A percentile compares a stretch with the other conserved stretches of the same genome.
Conservation (phyloP, 2,888 invertebrate genomes). For the Netelia inedita region DNA sequence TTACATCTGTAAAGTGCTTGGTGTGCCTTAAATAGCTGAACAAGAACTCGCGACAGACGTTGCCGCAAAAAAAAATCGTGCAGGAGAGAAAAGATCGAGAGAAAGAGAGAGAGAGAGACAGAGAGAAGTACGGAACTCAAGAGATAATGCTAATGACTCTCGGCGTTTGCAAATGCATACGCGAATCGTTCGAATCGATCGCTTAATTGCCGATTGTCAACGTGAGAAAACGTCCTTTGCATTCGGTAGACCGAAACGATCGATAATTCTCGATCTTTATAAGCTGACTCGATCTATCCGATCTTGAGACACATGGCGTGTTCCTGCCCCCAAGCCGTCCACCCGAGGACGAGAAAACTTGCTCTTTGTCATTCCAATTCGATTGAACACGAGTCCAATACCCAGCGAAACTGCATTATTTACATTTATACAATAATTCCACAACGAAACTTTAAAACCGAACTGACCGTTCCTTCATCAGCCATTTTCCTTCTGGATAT, state of each 20-base stretch:
- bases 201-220: constrained; percentile 71
- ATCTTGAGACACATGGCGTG: constrained; percentile 34
- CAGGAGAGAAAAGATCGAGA: too few relatives aligned
- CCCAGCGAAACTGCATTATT: background rate
- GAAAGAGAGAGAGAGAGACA: too few relatives aligned
- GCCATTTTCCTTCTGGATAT: background rate
- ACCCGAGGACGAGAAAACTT: constrained; percentile 4
- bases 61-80: constrained; percentile 12
- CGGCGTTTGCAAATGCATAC: constrained; percentile 55
- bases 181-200: constrained; percentile 67
- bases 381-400: constrained; percentile 22
- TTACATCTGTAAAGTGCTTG: constrained; percentile 23
- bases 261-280: constrained; percentile 66
- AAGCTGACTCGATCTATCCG: constrained; percentile 45
- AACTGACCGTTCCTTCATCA: too few relatives aligned
- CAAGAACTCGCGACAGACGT: constrained; percentile 44
- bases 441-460: too few relatives aligned
- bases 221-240: constrained; percentile 62
- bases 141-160: constrained; percentile 69
- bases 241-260: constrained; percentile 55
- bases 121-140: constrained; percentile 55
- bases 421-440: background rate
- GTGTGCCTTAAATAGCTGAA: constrained; percentile 45
- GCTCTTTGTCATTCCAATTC: constrained; percentile 57
- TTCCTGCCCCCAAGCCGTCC: background rate